Evolutionary conservation across 2,797 vertebrate genomes (phyloP), one percentile per base, ranked within the genome.

Genomic region (Coracias cyanogaster): DNA sequence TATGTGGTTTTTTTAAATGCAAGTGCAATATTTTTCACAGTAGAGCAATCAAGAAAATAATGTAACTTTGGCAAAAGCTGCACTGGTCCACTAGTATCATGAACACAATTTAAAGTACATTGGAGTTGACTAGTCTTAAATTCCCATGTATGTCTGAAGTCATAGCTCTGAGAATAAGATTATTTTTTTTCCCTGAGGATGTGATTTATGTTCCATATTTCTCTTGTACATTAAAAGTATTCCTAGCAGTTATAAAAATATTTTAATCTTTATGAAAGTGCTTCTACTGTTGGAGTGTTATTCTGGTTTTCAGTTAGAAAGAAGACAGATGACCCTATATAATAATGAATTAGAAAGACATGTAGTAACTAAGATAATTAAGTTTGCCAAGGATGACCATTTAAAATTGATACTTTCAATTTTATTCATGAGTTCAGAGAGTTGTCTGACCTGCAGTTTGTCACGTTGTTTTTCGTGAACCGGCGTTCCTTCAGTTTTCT

Each of bases 241-340:
- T 78, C 81, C 16, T 82, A 85, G 15, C 24, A 76, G 21, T 54
- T 61, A 18, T 37, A 72, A 82, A 84, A 86, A 31, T 22, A 52
- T 3, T 2, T 35, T 51, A 39, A 16, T 82, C 26, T 49, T 76
- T 49, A 39, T 65, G 6, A 46, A 71, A 77, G 9, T 58, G 26
- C 6, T 64, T 41, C 3, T 76, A 1, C 18, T 69, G 8, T 80
- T 73, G 28, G 16, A 35, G 1, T 1, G 0, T 61, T 61, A 22
- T 31, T 81, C 39, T 90, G 6, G 3, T 24, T 79, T 89, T 57
- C 37, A 5, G 76, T 83, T 72, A 61, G 39, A 64, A 60, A 73
- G 49, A 80, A 52, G 25, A 60, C 7, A 55, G 28, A 10, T 79
- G 20, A 15, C 15, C 6, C 8, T 61, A 43, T 5, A 3, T 61